phyloP scores from a whole-genome alignment of 2,888 invertebrate species.

The Marronus borbonicus region DNA sequence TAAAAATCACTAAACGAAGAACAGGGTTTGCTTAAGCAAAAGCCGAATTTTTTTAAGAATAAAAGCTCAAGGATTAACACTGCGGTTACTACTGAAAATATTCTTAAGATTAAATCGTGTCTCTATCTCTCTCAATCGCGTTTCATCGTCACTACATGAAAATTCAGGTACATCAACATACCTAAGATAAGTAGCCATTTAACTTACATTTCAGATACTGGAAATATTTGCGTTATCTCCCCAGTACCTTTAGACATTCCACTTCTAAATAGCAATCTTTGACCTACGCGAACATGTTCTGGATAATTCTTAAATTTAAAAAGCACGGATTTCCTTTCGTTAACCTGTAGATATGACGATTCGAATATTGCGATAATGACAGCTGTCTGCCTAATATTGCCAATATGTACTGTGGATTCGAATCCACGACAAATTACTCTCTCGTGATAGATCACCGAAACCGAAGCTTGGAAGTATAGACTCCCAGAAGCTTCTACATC shows the following conservation, averaged over 20 bases:
- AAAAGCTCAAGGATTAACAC: too few species aligned
- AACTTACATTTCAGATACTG: slow-evolving; percentile 60
- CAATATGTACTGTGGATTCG: slow-evolving; percentile 95
- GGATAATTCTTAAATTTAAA: slow-evolving; percentile 93
- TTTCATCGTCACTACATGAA: too few species aligned
- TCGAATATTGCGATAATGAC: slow-evolving; percentile 85
- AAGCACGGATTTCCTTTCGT: slow-evolving; percentile 88
- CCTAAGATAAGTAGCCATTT: neutral
- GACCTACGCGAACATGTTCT: slow-evolving; percentile 86
- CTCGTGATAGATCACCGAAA: slow-evolving; percentile 91
- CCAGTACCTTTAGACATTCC: slow-evolving; percentile 91
- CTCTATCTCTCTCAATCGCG: too few species aligned
- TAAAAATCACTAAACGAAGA: too few species aligned
- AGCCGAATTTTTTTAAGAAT: too few species aligned
- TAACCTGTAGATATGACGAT: slow-evolving; percentile 80
- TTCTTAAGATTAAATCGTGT: too few species aligned
- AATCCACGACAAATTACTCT: slow-evolving; percentile 88
- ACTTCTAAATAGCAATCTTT: slow-evolving; percentile 87
- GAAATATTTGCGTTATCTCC: slow-evolving; percentile 84
- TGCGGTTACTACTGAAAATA: too few species aligned
- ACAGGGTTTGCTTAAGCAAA: too few species aligned
- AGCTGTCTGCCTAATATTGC: slow-evolving; percentile 96
- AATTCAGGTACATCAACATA: too few species aligned
- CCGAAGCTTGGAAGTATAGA: slow-evolving; percentile 81
- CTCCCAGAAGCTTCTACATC: slow-evolving; percentile 68